Conservation (phyloP, 1,140 invertebrate species). For the Drosophila hydei region DNA sequence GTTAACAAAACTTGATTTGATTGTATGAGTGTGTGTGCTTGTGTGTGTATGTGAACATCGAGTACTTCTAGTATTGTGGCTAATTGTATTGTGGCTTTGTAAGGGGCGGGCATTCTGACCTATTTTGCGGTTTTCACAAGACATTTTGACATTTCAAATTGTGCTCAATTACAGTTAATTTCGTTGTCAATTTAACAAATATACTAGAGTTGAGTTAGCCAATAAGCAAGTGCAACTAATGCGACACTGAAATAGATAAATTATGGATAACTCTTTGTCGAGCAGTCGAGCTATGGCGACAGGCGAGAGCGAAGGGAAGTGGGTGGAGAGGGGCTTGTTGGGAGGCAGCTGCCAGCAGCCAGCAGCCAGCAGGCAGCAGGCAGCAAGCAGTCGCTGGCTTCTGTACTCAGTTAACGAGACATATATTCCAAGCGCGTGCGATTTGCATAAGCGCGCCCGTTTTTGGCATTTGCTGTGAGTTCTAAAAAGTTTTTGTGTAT, state of each 20-base stretch:
- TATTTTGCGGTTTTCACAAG: conserved; percentile 63
- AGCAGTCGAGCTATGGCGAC: not conserved
- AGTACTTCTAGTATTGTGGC: conserved; percentile 8
- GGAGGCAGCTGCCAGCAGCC: not conserved
- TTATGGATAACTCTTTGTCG: conserved; percentile 19
- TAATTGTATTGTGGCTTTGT: conserved; percentile 36
- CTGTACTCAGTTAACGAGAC: not conserved
- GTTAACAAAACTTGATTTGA: conserved; percentile 16
- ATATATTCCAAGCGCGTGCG: conserved; percentile 29
- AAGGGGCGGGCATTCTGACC: conserved; percentile 5
- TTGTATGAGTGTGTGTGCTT: conserved; percentile 4
- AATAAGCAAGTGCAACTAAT: conserved; percentile 9
- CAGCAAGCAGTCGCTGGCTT: not conserved
- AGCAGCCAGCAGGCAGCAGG: too few species aligned
- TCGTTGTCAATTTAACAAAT: conserved; percentile 33
- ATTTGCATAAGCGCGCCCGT: conserved; percentile 38
- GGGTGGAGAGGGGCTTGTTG: not conserved
- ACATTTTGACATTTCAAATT: conserved; percentile 67
- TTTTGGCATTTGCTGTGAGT: conserved; percentile 27
- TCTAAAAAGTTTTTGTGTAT: conserved; percentile 47
- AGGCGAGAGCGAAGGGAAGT: not conserved
- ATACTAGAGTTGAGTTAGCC: conserved; percentile 5
- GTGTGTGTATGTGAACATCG: conserved; percentile 2
- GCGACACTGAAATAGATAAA: conserved; percentile 27
- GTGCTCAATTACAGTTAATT: conserved; percentile 62